A percentile compares a stretch with the other conserved stretches of the same genome.
Evolutionary conservation across 2,113 vertebrate genomes (phyloP).

Genomic region (Caretta caretta): DNA sequence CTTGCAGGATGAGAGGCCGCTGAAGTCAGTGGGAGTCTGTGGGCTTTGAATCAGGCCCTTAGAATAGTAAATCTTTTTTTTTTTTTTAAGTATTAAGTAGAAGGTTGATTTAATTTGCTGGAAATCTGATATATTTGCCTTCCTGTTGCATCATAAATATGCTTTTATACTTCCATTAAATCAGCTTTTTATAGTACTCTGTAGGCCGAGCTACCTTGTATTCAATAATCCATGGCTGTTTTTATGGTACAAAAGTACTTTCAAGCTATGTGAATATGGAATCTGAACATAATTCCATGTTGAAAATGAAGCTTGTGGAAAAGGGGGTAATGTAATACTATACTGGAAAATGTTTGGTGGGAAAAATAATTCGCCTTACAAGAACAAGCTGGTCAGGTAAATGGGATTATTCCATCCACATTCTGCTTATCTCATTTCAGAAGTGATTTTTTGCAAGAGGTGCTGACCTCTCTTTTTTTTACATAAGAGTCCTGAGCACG

Average conservation of each 20-base stretch:
- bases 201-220: neutral
- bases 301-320: neutral
- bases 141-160: neutral
- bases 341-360: neutral
- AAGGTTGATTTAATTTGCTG: neutral
- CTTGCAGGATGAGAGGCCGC: neutral
- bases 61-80: neutral
- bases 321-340: neutral
- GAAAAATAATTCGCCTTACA: neutral
- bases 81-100: neutral
- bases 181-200: neutral
- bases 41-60: neutral
- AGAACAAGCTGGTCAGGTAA: neutral
- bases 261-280: neutral
- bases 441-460: neutral
- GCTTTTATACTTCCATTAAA: neutral
- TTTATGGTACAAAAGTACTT: neutral
- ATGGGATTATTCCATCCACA: neutral
- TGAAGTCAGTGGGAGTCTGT: neutral
- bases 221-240: neutral
- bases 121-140: neutral
- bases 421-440: neutral
- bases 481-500: neutral
- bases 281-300: neutral
- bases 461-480: neutral